Percentiles rank a stretch among this genome's conserved stretches.
phyloP scores from a whole-genome alignment of 2,888 invertebrate genomes.

The Apodemia zela region DNA sequence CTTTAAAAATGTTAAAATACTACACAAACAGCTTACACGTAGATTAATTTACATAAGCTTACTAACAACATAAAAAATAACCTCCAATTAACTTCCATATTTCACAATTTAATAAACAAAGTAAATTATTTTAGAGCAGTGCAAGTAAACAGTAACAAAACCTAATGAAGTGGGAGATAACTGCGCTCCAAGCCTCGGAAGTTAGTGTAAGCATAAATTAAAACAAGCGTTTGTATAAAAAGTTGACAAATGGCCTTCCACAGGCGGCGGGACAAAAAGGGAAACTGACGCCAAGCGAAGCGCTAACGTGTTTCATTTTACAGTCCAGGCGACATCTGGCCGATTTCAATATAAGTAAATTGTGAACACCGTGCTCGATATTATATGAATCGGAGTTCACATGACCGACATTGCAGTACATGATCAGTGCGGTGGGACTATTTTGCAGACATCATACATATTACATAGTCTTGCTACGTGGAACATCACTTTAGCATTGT shows the following conservation, averaged over 20 bases:
- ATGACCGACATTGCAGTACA: not conserved
- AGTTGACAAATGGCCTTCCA: conserved; percentile 76
- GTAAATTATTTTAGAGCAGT: conserved; percentile 9
- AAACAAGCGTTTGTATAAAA: conserved; percentile 76
- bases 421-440: not conserved
- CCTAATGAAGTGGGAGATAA: conserved; percentile 70
- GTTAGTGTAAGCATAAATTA: conserved; percentile 76
- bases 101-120: conserved; percentile 8
- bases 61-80: not conserved
- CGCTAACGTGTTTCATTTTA: conserved; percentile 76
- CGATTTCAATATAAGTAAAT: conserved; percentile 51
- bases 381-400: not conserved
- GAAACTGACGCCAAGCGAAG: conserved; percentile 64
- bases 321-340: conserved; percentile 67
- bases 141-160: conserved; percentile 28
- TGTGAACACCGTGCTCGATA: conserved; percentile 26
- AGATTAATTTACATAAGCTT: not conserved
- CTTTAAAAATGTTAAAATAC: too few relatives aligned
- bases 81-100: not conserved
- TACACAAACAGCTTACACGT: too few relatives aligned
- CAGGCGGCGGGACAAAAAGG: conserved; percentile 71
- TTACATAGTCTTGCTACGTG: not conserved
- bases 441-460: not conserved
- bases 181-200: conserved; percentile 51
- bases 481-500: not conserved